Conservation (phyloP, 2,797 vertebrate genomes). For the Hozukius guyotensis region DNA sequence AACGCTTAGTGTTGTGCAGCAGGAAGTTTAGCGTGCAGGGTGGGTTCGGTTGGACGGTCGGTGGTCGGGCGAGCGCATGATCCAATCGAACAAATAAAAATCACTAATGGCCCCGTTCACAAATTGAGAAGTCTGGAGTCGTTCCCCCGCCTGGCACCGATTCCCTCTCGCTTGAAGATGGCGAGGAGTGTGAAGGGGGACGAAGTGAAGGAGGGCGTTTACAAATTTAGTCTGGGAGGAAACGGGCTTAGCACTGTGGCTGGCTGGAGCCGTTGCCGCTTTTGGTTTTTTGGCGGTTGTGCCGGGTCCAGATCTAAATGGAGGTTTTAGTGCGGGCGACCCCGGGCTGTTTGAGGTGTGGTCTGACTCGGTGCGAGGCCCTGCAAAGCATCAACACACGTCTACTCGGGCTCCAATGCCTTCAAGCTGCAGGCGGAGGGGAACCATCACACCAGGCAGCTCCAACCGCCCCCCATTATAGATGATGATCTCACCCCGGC, state of each 20-base stretch:
- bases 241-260: slow-evolving; percentile 56
- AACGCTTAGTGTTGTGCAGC: slow-evolving; percentile 20
- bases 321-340: slow-evolving; percentile 70
- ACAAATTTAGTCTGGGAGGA: slow-evolving; percentile 71
- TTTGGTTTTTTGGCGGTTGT: slow-evolving; percentile 58
- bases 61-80: slow-evolving; percentile 8
- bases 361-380: slow-evolving; percentile 64
- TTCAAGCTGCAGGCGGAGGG: slow-evolving; percentile 55
- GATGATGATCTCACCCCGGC: slow-evolving; percentile 74
- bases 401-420: slow-evolving; percentile 62
- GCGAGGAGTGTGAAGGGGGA: slow-evolving; percentile 45
- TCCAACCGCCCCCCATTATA: slow-evolving; percentile 63
- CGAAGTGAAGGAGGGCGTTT: slow-evolving; percentile 47
- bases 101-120: slow-evolving; percentile 61
- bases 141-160: slow-evolving; percentile 56
- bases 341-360: slow-evolving; percentile 79
- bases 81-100: slow-evolving; percentile 55
- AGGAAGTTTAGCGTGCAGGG: slow-evolving; percentile 41
- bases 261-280: slow-evolving; percentile 49
- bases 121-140: slow-evolving; percentile 56
- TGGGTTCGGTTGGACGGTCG: slow-evolving; percentile 31
- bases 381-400: slow-evolving; percentile 75
- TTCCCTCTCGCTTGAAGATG: slow-evolving; percentile 32
- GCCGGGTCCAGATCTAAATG: slow-evolving; percentile 70
- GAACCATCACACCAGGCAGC: slow-evolving; percentile 57